Evolutionary conservation across 2,797 vertebrate genomes (phyloP), one percentile per base, ranked within the genome.

Genomic region (Galago senegalensis): DNA sequence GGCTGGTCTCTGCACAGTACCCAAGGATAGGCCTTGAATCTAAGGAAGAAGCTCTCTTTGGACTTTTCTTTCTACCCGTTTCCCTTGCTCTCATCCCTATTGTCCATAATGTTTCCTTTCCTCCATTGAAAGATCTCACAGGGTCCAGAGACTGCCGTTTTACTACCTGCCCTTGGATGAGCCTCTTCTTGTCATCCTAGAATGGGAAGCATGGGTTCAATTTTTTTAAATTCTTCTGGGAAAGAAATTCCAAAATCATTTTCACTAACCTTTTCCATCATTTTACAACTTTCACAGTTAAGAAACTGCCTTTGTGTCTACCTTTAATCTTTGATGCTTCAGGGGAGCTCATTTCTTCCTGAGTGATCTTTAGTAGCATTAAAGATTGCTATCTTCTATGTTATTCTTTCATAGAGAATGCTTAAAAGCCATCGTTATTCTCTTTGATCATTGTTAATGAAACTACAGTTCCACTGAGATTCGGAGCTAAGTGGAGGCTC

Each of bases 211-310:
- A 31, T 2, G 0, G 61, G 21, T 25, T 73, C 60, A 40, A 49
- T 31, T 91, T 56, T 25, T 0, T 43, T 85, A 91, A 77, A 61
- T 40, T 63, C 34, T 93, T 61, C 80, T 67, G 4, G 8, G 53
- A 95, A 87, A 91, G 5, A 89, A 77, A 94, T 65, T 46, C 61
- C 63, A 72, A 93, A 80, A 43, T 46, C 9, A 77, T 75, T 79
- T 82, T 21, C 37, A 65, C 1, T 60, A 60, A 53, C 7, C 1
- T 56, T 65, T 17, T 17, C 43, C 25, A 43, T 60, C 84, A 21
- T n/a, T 69, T 90, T 65, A 83, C 20, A 94, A 53, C 14, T 75
- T 46, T 25, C 14, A 58, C 8, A n/a, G 9, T 58, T 94, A 73
- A 79, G 63, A 31, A 77, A 43, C 37, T 82, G 5, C 75, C 61